phyloP scores from a whole-genome alignment of 2,888 invertebrate genomes.

The Cloeon dipterum region DNA sequence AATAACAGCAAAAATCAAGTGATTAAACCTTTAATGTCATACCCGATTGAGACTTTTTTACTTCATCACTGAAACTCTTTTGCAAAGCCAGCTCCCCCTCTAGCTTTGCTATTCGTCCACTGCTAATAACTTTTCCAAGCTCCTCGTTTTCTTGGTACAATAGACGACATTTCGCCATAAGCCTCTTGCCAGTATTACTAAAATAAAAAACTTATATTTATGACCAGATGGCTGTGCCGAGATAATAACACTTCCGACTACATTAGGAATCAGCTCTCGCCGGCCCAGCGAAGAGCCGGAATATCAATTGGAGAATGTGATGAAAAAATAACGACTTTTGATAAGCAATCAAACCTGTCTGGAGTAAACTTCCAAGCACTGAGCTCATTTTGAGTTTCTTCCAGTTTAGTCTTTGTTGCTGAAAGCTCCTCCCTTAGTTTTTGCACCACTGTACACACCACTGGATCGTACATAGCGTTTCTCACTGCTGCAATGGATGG shows the following conservation, averaged over 20 bases:
- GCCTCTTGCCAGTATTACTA: constrained; percentile 85
- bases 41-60: constrained; percentile 91
- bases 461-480: constrained; percentile 77
- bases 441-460: constrained; percentile 81
- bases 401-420: constrained; percentile 68
- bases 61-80: constrained; percentile 87
- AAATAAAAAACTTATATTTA: constrained; percentile 8
- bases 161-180: constrained; percentile 92
- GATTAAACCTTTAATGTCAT: not conserved
- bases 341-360: too few relatives aligned
- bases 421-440: constrained; percentile 76
- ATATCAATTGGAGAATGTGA: too few relatives aligned
- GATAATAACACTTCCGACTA: too few relatives aligned
- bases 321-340: too few relatives aligned
- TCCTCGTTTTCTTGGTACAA: constrained; percentile 95
- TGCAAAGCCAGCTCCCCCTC: constrained; percentile 89
- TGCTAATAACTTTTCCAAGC: constrained; percentile 83
- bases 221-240: too few relatives aligned
- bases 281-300: too few relatives aligned
- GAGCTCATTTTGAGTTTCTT: constrained; percentile 92
- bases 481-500: constrained; percentile 52
- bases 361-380: constrained; percentile 99
- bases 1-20: too few relatives aligned
- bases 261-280: too few relatives aligned
- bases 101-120: constrained; percentile 81